Base-by-base conservation (phyloP, 1,140 invertebrate genomes). In the Acromyrmex heyeri region DNA sequence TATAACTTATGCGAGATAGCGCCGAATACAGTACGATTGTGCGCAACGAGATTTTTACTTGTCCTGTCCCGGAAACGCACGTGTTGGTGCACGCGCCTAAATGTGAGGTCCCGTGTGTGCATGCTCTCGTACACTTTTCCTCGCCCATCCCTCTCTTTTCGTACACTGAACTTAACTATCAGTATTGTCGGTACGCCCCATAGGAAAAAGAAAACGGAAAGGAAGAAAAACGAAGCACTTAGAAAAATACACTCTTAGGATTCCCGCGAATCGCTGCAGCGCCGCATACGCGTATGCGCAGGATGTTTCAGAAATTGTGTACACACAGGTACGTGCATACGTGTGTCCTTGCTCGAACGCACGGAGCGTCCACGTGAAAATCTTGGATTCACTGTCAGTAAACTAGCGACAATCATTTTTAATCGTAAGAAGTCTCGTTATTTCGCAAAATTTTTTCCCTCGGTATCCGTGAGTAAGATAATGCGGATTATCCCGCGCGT, bases 41-140 rank as follows among this genome's bases (percentile, higher is more conserved):
- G 89, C 89, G 89, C 77, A 78, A 90, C 79, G 77, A 90, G 86
- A 89, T 90, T 82, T 65, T 67, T 67, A 85, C 61, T 44, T 67
- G 70, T 50, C 73, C 64, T 75, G 69, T 82, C 16, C 57, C 72
- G 50, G 62, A 86, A 88, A 82, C 75, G 69, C 44, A 64, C 75
- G 44, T 85, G 78, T 30, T 72, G 64, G 27, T 86, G 44, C 70
- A 86, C 77, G 75, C 64, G 62, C 82, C 75, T 87, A 87, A 79
- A 44, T 89, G 79, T 88, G 83, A 86, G 90, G 90, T 91, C 86
- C 86, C 86, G 76, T 81, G 75, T 89, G 67, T 88, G 83, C 78
- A 38, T 86, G 44, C 67, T 62, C 65, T 3, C 53, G 67, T 82
- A 82, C 75, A 59, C 30, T 59, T 83, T 27, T 6, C 18, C 75